Evolutionary conservation across 2,797 vertebrate genomes (phyloP), one percentile per base, ranked within the genome.

Genomic region (Tamandua tetradactyla): DNA sequence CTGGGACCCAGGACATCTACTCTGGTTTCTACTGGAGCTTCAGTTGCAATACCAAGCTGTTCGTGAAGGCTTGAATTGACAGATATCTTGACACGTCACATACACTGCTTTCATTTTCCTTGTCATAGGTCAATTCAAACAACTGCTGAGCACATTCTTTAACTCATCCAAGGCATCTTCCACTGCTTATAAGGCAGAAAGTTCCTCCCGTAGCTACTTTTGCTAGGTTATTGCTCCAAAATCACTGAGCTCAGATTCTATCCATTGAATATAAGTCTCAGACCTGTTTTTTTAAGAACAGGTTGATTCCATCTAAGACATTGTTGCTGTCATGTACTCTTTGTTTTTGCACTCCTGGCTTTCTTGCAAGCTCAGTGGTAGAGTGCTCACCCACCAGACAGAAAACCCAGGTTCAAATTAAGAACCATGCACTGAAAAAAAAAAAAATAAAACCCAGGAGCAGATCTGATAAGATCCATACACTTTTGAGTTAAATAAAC

Each of bases 321-420:
- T 98, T 99, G 97, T 99, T 99, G 98, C 99, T 99, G 97, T 99
- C 99, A 25, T 99, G 99, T 0, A 99, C 98, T 20, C 99, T 98
- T 27, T 99, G 98, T 78, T 98, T 99, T 10, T 98, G 96, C 1
- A 99, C 99, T 11, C 98, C 98, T 79, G 99, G 98, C 27, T 91
- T 97, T 7, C 49, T 91, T 1, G 98, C 97, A 3, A 98, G 99
- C 42, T 99, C 98, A 99, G 97, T 97, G 99, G 99, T 80, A 99
- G 97, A 25, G 98, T 96, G 27, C 99, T n/a, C n/a, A n/a, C n/a
- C n/a, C n/a, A n/a, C n/a, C n/a, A n/a, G n/a, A n/a, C n/a, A n/a
- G n/a, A n/a, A n/a, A n/a, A n/a, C n/a, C n/a, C n/a, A n/a, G n/a
- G n/a, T n/a, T n/a, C n/a, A n/a, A n/a, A n/a, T n/a, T n/a, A n/a